These are phyloP conservation scores for Epiperipatus broadwayi DNA, from an alignment of 2,888 invertebrate genomes.

Conservation along the genomic window DNA sequence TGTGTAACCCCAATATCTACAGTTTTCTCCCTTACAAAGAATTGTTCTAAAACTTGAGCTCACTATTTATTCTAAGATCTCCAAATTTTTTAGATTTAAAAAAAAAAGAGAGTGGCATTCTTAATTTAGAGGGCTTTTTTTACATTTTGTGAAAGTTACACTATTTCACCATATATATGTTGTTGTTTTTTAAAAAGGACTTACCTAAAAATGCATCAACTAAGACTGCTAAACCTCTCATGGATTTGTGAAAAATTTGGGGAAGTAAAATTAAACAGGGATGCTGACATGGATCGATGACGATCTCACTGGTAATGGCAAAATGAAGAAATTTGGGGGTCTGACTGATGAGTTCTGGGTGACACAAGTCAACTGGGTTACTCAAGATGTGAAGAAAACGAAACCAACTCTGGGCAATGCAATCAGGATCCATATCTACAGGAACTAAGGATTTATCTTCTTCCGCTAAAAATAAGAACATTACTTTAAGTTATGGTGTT, in stretches of 20 bases:
- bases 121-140: too few species aligned
- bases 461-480: conserved; percentile 42
- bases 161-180: too few species aligned
- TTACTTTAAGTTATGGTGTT: background rate
- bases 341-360: conserved; percentile 54
- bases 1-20: too few species aligned
- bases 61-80: too few species aligned
- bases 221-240: conserved; percentile 75
- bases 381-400: conserved; percentile 79
- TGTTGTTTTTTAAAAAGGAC: too few species aligned
- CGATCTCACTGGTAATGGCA: conserved; percentile 52
- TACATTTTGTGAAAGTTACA: too few species aligned
- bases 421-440: conserved; percentile 62
- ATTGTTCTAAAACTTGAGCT: too few species aligned
- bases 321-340: conserved; percentile 58
- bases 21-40: too few species aligned
- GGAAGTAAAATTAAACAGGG: conserved; percentile 87
- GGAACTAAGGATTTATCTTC: conserved; percentile 67
- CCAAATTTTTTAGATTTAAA: too few species aligned
- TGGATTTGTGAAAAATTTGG: conserved; percentile 73
- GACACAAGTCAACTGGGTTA: conserved; percentile 77
- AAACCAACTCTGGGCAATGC: conserved; percentile 88
- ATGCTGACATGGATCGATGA: conserved; percentile 72
- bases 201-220: conserved; percentile 87
- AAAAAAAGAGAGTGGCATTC: too few species aligned